Base-by-base conservation (phyloP, 2,888 invertebrate genomes). In the Autographa gamma region DNA sequence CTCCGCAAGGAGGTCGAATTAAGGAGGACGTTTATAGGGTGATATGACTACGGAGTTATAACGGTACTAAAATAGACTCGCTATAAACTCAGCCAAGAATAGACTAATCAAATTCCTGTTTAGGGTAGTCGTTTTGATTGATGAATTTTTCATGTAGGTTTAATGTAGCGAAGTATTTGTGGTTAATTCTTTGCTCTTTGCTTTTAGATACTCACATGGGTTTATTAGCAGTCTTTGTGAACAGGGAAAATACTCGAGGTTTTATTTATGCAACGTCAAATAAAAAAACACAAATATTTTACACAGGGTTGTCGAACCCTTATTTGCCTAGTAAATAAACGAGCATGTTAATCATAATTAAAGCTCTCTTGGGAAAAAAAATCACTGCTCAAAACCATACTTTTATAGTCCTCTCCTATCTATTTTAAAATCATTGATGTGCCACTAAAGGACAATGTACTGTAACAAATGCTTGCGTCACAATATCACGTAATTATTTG, bases 401-500 rank as follows among this genome's bases (percentile, higher is more conserved):
- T 0, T 8, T 7, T 13, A 19, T 19, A 19, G 13, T 11, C 11
- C 13, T 11, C 18, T 56, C 9, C 8, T 4, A 3, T 56, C 18
- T 4, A 56, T 5, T 9, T 5, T 25, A 32, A 59, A 59, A 31
- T 59, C 16, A 31, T 13, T 32, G 25, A 31, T 59, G 32, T 32
- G 13, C 31, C 59, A 31, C 31, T 5, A 18, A 65, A 48, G 59
- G 63, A 56, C 32, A 18, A 43, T 31, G 16, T 54, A 60, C 60
- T 64, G 61, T 60, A 71, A 19, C 62, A 58, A 59, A 64, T 60
- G 43, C 60, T 43, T 38, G 9, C 25, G 5, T 48, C 66, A 66
- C 72, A 80, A 71, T 73, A 67, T 60, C 72, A 60, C 72, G 77
- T 80, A 78, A 80, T 81, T 76, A 81, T 82, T 82, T 66, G 76